Evolutionary conservation across 2,888 invertebrate species (phyloP).

Genomic region (Ecliptopera silaceata): DNA sequence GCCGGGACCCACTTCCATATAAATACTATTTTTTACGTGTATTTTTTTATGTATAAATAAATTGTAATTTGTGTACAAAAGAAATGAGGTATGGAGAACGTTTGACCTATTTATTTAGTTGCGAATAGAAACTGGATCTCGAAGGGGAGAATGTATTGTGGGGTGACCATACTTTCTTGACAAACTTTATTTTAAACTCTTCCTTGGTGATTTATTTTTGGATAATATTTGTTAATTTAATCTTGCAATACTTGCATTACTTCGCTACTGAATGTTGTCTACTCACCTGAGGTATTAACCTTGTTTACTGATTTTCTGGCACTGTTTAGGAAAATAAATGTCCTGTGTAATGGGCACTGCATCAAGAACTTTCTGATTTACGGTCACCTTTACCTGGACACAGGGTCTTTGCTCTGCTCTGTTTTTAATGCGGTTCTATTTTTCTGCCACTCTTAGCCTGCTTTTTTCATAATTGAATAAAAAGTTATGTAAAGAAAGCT

Average conservation of each 20-base stretch:
- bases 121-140: constrained; percentile 39
- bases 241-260: constrained; percentile 9
- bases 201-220: neutral
- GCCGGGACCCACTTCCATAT: constrained; percentile 39
- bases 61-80: constrained; percentile 48
- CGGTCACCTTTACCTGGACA: constrained; percentile 22
- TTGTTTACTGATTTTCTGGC: constrained; percentile 30
- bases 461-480: constrained; percentile 9
- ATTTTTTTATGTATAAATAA: neutral
- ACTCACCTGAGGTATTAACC: constrained; percentile 25
- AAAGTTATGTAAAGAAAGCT: neutral
- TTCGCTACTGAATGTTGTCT: neutral
- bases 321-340: constrained; percentile 27
- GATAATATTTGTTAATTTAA: neutral
- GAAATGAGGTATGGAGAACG: constrained; percentile 45
- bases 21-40: constrained; percentile 52
- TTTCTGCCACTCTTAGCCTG: constrained; percentile 3
- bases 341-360: constrained; percentile 30
- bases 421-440: too few species aligned
- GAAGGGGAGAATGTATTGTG: constrained; percentile 39
- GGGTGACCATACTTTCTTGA: constrained; percentile 45
- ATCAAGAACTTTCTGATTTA: constrained; percentile 29
- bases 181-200: neutral
- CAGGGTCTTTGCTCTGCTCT: constrained; percentile 12
- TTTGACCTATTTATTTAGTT: constrained; percentile 61